phyloP scores from a whole-genome alignment of 1,140 invertebrate species.

The Orius laevigatus region DNA sequence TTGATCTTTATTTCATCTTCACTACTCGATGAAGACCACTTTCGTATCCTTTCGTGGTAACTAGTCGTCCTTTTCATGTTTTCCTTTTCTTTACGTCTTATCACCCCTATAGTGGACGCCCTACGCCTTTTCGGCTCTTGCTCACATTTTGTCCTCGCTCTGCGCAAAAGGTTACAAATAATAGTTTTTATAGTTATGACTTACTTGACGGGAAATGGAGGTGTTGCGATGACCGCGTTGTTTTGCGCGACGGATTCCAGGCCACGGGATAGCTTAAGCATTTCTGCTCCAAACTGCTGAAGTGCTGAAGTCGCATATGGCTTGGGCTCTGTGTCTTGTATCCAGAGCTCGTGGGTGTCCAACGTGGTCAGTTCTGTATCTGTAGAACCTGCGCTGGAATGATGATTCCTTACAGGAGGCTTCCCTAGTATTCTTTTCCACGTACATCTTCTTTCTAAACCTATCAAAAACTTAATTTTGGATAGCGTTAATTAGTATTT shows the following conservation, averaged over 20 bases:
- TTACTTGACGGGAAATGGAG: neutral
- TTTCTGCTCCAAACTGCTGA: conserved; percentile 65
- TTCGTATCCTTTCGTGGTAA: conserved; percentile 28
- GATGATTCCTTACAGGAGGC: conserved; percentile 16
- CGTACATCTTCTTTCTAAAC: conserved; percentile 40
- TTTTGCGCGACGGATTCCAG: conserved; percentile 33
- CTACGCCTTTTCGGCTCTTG: conserved; percentile 31
- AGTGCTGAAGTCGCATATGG: conserved; percentile 63
- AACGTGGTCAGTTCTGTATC: conserved; percentile 64
- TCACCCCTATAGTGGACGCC: conserved; percentile 36
- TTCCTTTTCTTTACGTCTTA: conserved; percentile 5
- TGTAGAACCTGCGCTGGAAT: conserved; percentile 42
- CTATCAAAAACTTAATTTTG: neutral
- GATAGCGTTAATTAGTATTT: neutral
- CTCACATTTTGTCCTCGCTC: neutral
- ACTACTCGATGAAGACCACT: conserved; percentile 14
- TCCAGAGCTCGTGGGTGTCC: conserved; percentile 62
- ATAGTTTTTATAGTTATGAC: neutral
- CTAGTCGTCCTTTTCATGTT: conserved; percentile 30
- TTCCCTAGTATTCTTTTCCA: conserved; percentile 37
- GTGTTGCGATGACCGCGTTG: neutral
- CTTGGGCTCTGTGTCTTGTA: conserved; percentile 58
- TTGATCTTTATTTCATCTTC: conserved; percentile 13
- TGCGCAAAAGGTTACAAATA: neutral
- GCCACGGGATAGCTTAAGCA: conserved; percentile 59